Base-by-base conservation (phyloP, 2,113 vertebrate species). In the Engystomops pustulosus region DNA sequence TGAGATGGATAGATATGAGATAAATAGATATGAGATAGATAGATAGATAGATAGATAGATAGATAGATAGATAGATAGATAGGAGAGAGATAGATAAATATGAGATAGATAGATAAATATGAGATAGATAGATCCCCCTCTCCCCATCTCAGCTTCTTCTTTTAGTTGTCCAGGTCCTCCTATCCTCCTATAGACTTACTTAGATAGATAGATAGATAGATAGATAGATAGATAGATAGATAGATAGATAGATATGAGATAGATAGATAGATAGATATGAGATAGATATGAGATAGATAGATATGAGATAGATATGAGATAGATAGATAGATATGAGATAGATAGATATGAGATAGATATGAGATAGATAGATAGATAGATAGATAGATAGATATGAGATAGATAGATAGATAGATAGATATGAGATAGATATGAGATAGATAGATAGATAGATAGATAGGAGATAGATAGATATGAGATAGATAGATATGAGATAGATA, bases 201-300 rank as follows among this genome's bases (percentile, higher is more conserved):
- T 11, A 11, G 10, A 53, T 53, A 53, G 51, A 53, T n/a, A 53
- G 18, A 53, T 20, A 51, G 14, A 51, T 51, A 51, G 47, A 51
- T 51, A 51, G 47, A 51, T 51, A 51, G 47, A 51, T 51, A 58
- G 53, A 58, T 58, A 58, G 53, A 58, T 58, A 58, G 53, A 58
- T 58, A 58, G 53, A 58, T 58, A 58, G 53, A 58, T 23, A 58
- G n/a, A 58, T 58, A 58, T 20, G 11, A 55, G 51, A 55, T 55
- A 55, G 20, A 55, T 9, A n/a, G 7, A 55, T 58, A 58, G 53
- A 58, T 58, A 58, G 53, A 58, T 58, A 58, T 20, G 11, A 49
- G 47, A 41, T 41, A 41, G 38, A 41, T 41, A 41, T 4, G 38
- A 41, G 38, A 41, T 4, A 41, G 38, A 41, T 41, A 41, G 38